phyloP scores from a whole-genome alignment of 2,113 vertebrate genomes.

The Bubo blakistoni region DNA sequence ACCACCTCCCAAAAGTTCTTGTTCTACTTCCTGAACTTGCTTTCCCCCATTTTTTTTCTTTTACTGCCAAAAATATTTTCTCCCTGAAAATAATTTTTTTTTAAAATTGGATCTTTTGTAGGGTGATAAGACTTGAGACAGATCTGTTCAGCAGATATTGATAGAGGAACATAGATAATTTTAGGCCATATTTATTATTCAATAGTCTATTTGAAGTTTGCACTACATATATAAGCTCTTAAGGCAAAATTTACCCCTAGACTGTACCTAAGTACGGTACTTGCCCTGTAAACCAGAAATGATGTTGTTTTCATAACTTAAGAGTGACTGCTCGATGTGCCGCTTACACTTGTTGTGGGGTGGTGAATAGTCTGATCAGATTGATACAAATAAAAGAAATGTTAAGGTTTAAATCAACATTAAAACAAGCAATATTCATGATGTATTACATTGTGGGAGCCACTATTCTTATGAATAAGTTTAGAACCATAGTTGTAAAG shows the following conservation, averaged over 20 bases:
- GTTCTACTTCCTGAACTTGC: background rate
- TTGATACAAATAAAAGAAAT: background rate
- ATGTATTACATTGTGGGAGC: background rate
- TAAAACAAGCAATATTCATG: background rate
- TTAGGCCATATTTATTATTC: background rate
- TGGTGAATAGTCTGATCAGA: background rate
- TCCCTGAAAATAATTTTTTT: background rate
- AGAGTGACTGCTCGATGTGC: background rate
- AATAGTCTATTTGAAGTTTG: background rate
- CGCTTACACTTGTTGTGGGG: background rate
- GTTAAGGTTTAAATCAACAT: background rate
- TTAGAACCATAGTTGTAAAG: background rate
- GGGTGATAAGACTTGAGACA: background rate
- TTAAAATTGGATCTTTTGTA: background rate
- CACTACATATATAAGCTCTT: background rate
- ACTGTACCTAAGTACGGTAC: background rate
- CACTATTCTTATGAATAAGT: background rate
- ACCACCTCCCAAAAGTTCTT: background rate
- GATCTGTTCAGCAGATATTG: background rate
- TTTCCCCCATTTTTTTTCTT: background rate
- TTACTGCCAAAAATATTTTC: background rate
- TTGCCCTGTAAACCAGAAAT: background rate
- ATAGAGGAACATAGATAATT: background rate
- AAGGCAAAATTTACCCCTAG: background rate
- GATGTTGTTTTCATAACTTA: background rate